Conservation (phyloP, 2,888 invertebrate genomes). For the Nomada ruficornis region DNA sequence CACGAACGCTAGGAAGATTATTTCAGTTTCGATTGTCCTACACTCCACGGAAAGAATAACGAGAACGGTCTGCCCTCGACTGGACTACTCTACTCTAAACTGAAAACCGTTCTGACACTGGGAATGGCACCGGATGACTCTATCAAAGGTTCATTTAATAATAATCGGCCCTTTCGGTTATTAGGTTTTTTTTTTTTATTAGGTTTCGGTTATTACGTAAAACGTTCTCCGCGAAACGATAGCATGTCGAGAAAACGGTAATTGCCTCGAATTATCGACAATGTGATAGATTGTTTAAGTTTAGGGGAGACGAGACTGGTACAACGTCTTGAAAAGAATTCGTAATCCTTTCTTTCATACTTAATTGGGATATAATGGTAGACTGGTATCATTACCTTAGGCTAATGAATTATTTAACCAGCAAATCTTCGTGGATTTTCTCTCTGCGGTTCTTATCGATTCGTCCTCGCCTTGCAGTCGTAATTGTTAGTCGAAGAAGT, state of each 20-base stretch:
- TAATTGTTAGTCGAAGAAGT: background rate
- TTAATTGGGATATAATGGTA: background rate
- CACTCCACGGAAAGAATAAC: background rate
- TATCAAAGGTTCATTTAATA: background rate
- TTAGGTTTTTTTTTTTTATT: background rate
- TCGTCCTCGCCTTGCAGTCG: too few relatives aligned
- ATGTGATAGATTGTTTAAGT: background rate
- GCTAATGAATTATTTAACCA: constrained; percentile 5
- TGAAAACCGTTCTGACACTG: background rate
- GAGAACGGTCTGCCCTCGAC: background rate
- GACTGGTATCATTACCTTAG: background rate
- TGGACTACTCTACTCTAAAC: background rate
- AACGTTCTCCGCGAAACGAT: background rate
- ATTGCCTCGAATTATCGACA: background rate
- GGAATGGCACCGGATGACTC: too few relatives aligned
- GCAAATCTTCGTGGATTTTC: background rate
- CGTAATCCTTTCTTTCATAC: background rate
- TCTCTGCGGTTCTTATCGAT: background rate
- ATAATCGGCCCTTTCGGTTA: background rate
- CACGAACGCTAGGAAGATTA: too few relatives aligned
- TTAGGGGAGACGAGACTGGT: background rate
- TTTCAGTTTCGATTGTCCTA: too few relatives aligned
- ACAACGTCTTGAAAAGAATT: too few relatives aligned
- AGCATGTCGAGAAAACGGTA: background rate
- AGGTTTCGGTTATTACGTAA: background rate